These are phyloP conservation scores for Drosophila tripunctata DNA, from an alignment of 2,888 invertebrate species.

Conservation along the genomic window DNA sequence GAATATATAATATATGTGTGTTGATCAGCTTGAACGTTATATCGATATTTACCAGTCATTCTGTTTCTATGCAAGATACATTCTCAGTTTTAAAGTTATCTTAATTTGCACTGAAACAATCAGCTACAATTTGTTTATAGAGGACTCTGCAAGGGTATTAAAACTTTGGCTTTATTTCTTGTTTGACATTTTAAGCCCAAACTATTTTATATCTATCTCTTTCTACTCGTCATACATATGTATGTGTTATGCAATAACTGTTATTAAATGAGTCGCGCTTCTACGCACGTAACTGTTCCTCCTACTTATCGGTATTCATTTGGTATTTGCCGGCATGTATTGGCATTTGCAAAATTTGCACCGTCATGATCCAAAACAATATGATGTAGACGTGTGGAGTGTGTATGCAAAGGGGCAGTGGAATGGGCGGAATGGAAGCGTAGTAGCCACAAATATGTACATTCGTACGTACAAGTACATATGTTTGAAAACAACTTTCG, in stretches of 20 bases:
- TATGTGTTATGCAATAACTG: conserved; percentile 37
- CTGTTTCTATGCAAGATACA: no score
- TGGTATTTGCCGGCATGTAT: conserved; percentile 27
- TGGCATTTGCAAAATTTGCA: conserved; percentile 19
- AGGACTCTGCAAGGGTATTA: no score
- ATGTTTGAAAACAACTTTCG: conserved; percentile 40
- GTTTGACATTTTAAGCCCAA: background rate
- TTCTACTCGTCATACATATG: background rate
- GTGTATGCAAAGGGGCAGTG: background rate
- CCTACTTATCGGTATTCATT: conserved; percentile 38
- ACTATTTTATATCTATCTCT: background rate
- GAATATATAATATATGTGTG: no score
- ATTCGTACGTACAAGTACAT: background rate
- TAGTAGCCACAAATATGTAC: conserved; percentile 2
- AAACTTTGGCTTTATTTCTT: no score
- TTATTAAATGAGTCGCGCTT: conserved; percentile 30
- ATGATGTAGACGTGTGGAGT: background rate
- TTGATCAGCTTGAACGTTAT: no score
- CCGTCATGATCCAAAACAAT: conserved; percentile 27
- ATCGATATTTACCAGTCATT: no score
- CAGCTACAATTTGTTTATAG: no score
- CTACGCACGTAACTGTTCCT: conserved; percentile 30
- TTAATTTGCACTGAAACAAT: no score
- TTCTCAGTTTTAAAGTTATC: no score
- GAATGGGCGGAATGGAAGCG: background rate